phyloP scores from a whole-genome alignment of 2,113 vertebrate species.

The Oreochromis niloticus region DNA sequence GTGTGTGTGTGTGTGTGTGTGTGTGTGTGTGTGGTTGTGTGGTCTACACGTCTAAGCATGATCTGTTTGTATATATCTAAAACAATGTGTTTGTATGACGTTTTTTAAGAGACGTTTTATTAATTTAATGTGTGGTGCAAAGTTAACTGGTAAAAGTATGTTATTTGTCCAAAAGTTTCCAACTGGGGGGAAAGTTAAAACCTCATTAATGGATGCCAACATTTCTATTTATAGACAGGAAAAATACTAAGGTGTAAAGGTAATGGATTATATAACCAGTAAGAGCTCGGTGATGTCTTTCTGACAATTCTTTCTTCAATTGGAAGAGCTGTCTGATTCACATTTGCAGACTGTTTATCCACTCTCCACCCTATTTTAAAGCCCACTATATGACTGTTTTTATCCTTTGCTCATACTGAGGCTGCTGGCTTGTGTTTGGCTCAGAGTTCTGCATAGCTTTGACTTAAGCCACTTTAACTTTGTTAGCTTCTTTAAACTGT shows the following conservation, averaged over 20 bases:
- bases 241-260: not conserved
- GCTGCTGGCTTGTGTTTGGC: not conserved
- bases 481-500: not conserved
- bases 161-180: not conserved
- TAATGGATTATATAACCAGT: not conserved
- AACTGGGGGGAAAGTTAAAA: not conserved
- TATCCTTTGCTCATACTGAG: not conserved
- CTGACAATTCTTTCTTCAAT: not conserved
- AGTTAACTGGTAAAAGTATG: not conserved
- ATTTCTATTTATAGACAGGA: not conserved
- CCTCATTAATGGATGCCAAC: not conserved
- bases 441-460: not conserved
- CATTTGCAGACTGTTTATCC: not conserved
- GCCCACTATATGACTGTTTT: not conserved
- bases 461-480: not conserved
- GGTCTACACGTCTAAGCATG: not conserved
- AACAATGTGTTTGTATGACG: not conserved
- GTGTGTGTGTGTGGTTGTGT: no score
- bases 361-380: not conserved
- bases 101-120: not conserved
- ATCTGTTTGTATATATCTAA: not conserved
- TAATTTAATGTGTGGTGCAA: not conserved
- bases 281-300: not conserved
- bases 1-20: constrained; percentile 71
- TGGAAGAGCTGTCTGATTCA: not conserved